A percentile compares a stretch with the other conserved stretches of the same genome.
These are phyloP conservation scores for Bucco capensis DNA, from an alignment of 2,113 vertebrate species.

Conservation along the genomic window DNA sequence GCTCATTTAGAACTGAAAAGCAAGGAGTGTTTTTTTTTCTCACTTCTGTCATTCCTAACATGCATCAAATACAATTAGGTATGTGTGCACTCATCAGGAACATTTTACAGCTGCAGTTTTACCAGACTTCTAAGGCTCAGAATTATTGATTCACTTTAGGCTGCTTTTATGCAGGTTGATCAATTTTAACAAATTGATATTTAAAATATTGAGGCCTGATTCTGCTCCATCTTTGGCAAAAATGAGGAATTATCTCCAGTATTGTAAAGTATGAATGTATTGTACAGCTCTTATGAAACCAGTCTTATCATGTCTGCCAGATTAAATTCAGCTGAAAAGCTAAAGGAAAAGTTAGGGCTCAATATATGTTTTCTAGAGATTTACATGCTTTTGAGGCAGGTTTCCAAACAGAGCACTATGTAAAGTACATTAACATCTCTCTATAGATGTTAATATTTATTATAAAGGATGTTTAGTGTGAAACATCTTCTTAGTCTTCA, in stretches of 20 bases:
- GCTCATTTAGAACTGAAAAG: constrained; percentile 47
- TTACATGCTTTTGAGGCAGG: neutral
- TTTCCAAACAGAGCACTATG: neutral
- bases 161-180: neutral
- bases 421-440: constrained; percentile 25
- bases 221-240: neutral
- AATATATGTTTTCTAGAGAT: neutral
- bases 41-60: constrained; percentile 13
- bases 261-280: neutral
- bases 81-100: neutral
- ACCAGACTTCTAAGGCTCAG: neutral
- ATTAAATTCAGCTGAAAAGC: neutral
- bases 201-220: neutral
- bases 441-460: constrained; percentile 30
- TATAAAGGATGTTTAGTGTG: constrained; percentile 28
- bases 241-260: neutral
- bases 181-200: constrained; percentile 1
- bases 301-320: neutral
- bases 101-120: neutral
- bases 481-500: constrained; percentile 33
- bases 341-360: neutral
- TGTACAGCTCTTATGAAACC: neutral
- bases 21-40: constrained; percentile 22
- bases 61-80: neutral
- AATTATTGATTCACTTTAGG: neutral